Conservation (phyloP, 2,113 vertebrate genomes). For the Petrocephalus microphthalmus region DNA sequence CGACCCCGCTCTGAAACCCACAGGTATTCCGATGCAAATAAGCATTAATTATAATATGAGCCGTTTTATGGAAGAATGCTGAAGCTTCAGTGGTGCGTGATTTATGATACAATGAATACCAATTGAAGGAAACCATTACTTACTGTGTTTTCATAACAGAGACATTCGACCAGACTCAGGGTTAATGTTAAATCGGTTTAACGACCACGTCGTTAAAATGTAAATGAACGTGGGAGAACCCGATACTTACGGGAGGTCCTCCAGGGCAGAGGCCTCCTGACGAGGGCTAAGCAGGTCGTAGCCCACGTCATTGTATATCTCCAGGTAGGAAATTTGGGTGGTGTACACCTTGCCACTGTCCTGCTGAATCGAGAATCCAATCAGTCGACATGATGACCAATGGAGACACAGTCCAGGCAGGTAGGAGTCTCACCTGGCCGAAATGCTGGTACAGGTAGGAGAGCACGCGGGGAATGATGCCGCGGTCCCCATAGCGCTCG, state of each 20-base stretch:
- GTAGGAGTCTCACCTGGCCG: slow-evolving; percentile 58
- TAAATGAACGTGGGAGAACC: background rate
- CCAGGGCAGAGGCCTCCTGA: slow-evolving; percentile 77
- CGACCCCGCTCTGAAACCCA: slow-evolving; percentile 20
- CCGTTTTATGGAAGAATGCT: slow-evolving; percentile 18
- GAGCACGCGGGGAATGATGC: slow-evolving; percentile 85
- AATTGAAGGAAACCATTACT: background rate
- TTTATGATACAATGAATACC: slow-evolving; percentile 9
- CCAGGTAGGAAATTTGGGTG: slow-evolving; percentile 87
- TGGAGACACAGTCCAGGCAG: background rate
- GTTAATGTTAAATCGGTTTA: background rate
- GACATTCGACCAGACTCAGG: background rate
- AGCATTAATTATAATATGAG: slow-evolving; percentile 9
- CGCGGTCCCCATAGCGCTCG: slow-evolving; percentile 78
- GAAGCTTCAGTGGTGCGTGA: background rate
- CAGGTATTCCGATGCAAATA: slow-evolving; percentile 27
- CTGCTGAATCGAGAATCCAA: slow-evolving; percentile 51
- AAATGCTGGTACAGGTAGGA: slow-evolving; percentile 79
- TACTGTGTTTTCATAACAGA: slow-evolving; percentile 10
- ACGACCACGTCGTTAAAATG: background rate
- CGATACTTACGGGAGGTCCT: slow-evolving; percentile 86
- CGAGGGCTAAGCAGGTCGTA: slow-evolving; percentile 86
- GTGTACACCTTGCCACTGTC: slow-evolving; percentile 79
- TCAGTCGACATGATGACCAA: slow-evolving; percentile 16
- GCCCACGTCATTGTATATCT: slow-evolving; percentile 96